Percentiles rank a stretch among this genome's conserved stretches.
These are phyloP conservation scores for Bradynema listronoti DNA, from an alignment of 1,140 invertebrate genomes.

Conservation along the genomic window DNA sequence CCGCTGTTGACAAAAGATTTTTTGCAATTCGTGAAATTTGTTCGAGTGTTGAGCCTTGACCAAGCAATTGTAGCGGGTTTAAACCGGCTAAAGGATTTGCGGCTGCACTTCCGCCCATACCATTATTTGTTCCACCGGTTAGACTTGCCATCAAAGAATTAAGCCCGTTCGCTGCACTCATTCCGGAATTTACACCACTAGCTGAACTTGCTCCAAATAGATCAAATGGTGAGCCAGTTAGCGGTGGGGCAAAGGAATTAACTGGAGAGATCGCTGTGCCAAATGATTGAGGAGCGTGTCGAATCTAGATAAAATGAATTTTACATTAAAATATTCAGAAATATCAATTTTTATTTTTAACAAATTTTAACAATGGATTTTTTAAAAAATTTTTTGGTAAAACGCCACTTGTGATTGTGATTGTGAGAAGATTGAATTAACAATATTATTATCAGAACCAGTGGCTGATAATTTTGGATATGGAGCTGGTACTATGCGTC, in stretches of 20 bases:
- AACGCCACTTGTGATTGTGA: slow-evolving; percentile 20
- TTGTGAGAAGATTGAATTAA: slow-evolving; percentile 51
- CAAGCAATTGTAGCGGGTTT: slow-evolving; percentile 33
- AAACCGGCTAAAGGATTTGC: no score
- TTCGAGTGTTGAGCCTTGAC: slow-evolving; percentile 40
- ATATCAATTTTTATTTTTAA: no score
- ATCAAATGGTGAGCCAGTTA: slow-evolving; percentile 30
- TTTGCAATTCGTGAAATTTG: slow-evolving; percentile 45
- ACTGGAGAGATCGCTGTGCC: background rate
- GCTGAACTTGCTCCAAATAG: slow-evolving; percentile 3
- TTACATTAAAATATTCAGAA: no score
- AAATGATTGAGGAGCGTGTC: slow-evolving; percentile 21
- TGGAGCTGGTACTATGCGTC: slow-evolving; percentile 19
- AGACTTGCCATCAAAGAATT: background rate
- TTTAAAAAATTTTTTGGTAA: no score
- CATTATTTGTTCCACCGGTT: slow-evolving; percentile 12
- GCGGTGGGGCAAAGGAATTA: slow-evolving; percentile 7
- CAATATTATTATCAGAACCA: slow-evolving; percentile 41
- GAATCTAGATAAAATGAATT: no score
- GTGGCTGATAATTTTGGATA: slow-evolving; percentile 21
- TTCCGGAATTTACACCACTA: background rate
- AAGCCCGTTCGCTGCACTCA: background rate
- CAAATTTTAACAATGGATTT: no score
- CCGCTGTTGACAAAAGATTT: slow-evolving; percentile 42
- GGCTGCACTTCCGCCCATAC: slow-evolving; percentile 14